phyloP scores from a whole-genome alignment of 1,140 invertebrate species.

The Caenorhabditis tropicalis region DNA sequence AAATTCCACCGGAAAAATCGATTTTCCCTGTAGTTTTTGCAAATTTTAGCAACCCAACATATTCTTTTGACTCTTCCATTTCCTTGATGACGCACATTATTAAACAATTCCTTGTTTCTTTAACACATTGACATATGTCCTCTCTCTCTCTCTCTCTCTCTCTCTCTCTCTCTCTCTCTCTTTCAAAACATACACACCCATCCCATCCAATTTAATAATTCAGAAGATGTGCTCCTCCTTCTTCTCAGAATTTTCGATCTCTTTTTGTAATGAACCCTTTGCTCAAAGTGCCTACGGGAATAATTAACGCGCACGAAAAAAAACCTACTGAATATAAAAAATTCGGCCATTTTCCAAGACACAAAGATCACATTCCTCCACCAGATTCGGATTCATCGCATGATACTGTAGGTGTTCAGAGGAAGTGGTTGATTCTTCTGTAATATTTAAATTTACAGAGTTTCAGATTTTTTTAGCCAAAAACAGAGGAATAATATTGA shows the following conservation, averaged over 20 bases:
- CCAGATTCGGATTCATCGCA: constrained; percentile 34
- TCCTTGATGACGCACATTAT: neutral
- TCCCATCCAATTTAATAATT: neutral
- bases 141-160: neutral
- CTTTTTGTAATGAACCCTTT: neutral
- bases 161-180: neutral
- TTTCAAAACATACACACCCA: neutral
- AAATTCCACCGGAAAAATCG: neutral
- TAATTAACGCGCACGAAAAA: neutral
- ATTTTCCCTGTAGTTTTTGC: too few relatives aligned
- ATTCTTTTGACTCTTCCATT: too few relatives aligned
- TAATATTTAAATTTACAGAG: neutral
- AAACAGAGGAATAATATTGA: too few relatives aligned
- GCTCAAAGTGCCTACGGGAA: neutral
- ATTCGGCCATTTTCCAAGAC: constrained; percentile 55
- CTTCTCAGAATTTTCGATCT: neutral
- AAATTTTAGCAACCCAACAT: too few relatives aligned
- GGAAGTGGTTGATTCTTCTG: neutral
- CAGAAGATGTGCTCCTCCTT: neutral
- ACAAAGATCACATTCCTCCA: constrained; percentile 57
- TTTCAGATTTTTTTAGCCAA: too few relatives aligned
- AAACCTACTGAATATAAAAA: constrained; percentile 59
- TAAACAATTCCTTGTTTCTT: too few relatives aligned
- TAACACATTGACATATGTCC: neutral
- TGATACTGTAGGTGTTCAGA: neutral